Conservation (phyloP, 2,797 vertebrate species). For the Muscicapa striata region DNA sequence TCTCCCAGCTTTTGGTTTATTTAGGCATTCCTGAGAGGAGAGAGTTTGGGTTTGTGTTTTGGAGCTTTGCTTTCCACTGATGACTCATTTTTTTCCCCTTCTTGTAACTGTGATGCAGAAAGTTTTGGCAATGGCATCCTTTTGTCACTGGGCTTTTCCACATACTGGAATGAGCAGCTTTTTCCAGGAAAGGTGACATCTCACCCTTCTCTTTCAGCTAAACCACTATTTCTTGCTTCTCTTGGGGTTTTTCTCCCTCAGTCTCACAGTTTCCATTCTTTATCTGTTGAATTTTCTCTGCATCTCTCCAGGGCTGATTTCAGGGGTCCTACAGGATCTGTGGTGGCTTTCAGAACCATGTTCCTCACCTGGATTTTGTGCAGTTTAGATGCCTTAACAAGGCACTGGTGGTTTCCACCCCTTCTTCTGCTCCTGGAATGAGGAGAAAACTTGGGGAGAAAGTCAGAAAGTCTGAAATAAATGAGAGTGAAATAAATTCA, state of each 20-base stretch:
- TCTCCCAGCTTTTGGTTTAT: neutral
- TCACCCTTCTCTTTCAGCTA: neutral
- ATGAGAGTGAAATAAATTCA: neutral
- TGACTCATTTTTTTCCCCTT: neutral
- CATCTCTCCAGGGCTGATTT: neutral
- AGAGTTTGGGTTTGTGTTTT: neutral
- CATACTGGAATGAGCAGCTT: neutral
- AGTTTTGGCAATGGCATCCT: neutral
- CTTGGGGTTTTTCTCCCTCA: neutral
- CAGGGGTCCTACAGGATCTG: neutral
- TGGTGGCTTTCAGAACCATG: neutral
- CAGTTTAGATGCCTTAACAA: neutral
- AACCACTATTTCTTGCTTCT: neutral
- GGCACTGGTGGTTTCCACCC: neutral
- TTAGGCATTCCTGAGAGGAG: neutral
- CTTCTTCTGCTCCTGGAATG: neutral
- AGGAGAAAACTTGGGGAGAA: neutral
- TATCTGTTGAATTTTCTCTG: neutral
- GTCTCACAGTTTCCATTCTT: neutral
- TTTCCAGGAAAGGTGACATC: slow-evolving; percentile 20
- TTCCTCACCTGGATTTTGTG: neutral
- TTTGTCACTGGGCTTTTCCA: neutral
- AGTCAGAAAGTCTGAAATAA: neutral
- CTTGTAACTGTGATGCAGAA: neutral
- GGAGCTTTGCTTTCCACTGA: neutral